Evolutionary conservation across 2,888 invertebrate genomes (phyloP), one percentile per base, ranked within the genome.

Genomic region (Eupithecia pulchellata): DNA sequence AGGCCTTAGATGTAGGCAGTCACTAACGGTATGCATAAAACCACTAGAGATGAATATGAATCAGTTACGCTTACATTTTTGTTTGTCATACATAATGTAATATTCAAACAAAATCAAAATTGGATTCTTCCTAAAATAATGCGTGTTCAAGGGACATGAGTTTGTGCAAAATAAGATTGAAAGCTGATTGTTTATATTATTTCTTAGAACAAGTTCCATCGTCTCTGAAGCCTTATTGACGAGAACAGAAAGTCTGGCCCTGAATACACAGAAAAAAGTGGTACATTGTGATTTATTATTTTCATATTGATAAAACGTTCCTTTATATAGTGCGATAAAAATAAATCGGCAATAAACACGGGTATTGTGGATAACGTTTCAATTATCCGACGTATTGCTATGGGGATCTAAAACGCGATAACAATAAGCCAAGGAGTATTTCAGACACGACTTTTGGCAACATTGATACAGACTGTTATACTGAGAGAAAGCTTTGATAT

Each of bases 271-370:
- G 20, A 52, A 25, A 9, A 4, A 3, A 9, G 47, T 11, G 20
- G 52, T 25, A 52, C 25, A 25, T 29, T 57, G 57, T 29, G 29
- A 29, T 29, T 57, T 57, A 29, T 57, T 29, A 14, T 29, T 57
- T 29, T 27, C 70, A 66, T 75, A 73, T 73, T 67, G 73, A 52
- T 70, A 65, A 69, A 73, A 73, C 70, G 73, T 70, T 67, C 68
- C 71, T 77, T 77, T 77, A 77, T 77, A 77, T 75, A 72, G 71
- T 57, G 71, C 64, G 64, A 72, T 77, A 74, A 75, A 75, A 75
- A 73, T 74, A 77, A 77, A 71, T 75, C 68, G 63, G 27, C 65
- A 63, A 69, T 73, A 75, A 75, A 77, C 73, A 73, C 71, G 63
- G 67, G 62, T 73, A 68, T 73, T 65, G 61, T 57, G 66, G 69